A percentile compares a stretch with the other conserved stretches of the same genome.
phyloP scores from a whole-genome alignment of 2,797 vertebrate species.

The Pempheris klunzingeri region DNA sequence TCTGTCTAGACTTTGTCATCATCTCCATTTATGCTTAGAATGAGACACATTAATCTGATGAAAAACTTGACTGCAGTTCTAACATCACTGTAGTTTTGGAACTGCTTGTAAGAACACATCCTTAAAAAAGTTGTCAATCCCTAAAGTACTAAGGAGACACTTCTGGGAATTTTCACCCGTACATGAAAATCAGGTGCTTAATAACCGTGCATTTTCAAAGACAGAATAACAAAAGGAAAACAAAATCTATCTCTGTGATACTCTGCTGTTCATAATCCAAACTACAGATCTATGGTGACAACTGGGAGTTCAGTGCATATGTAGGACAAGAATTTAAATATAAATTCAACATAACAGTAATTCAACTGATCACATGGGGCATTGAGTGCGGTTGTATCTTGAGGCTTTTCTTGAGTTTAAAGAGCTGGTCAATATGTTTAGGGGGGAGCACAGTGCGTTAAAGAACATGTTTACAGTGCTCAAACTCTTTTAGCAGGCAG shows the following conservation, averaged over 20 bases:
- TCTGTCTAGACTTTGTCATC: constrained; percentile 1
- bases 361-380: no score
- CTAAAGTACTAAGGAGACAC: neutral
- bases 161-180: neutral
- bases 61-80: neutral
- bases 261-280: neutral
- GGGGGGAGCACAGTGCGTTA: neutral
- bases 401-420: no score
- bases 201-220: neutral
- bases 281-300: no score
- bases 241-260: neutral
- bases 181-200: neutral
- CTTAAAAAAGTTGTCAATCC: neutral
- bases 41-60: constrained; percentile 12
- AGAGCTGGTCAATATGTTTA: neutral
- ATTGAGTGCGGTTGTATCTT: neutral
- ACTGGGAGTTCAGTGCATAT: neutral
- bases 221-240: neutral
- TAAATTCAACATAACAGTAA: neutral
- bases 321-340: no score
- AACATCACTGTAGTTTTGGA: constrained; percentile 1
- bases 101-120: neutral
- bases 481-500: constrained; percentile 7
- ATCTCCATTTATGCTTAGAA: neutral
- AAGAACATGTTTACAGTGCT: constrained; percentile 9